phyloP scores from a whole-genome alignment of 2,113 vertebrate genomes.

The Turdus rufiventris region DNA sequence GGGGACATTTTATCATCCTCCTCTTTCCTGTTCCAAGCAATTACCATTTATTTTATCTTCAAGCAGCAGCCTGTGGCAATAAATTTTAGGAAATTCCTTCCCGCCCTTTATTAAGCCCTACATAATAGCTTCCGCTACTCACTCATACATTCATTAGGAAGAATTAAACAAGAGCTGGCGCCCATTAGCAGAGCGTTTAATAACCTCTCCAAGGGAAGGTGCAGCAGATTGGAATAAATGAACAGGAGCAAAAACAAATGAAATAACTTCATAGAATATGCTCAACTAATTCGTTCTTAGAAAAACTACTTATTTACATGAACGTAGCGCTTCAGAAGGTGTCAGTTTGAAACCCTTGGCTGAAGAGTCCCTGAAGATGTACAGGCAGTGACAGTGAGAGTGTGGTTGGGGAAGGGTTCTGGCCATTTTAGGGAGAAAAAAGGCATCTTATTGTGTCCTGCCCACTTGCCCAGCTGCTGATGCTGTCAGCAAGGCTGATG shows the following conservation, averaged over 20 bases:
- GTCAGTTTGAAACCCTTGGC: neutral
- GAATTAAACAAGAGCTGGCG: conserved; percentile 57
- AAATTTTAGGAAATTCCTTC: conserved; percentile 60
- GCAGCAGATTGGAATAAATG: conserved; percentile 58
- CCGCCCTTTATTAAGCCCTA: conserved; percentile 58
- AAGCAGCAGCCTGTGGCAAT: conserved; percentile 60
- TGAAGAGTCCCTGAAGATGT: neutral
- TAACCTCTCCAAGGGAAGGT: conserved; percentile 60
- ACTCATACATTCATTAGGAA: conserved; percentile 56
- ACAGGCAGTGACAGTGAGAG: neutral
- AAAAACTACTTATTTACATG: neutral
- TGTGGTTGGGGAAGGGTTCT: neutral
- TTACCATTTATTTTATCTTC: conserved; percentile 67
- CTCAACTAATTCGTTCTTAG: conserved; percentile 37
- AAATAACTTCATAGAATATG: conserved; percentile 36
- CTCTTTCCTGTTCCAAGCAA: conserved; percentile 45
- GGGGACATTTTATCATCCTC: conserved; percentile 47
- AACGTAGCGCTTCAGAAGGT: neutral
- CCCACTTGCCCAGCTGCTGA: neutral
- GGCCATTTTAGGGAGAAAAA: neutral
- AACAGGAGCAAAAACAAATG: conserved; percentile 50
- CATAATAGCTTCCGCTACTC: conserved; percentile 49
- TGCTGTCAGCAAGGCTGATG: neutral
- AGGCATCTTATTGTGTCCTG: neutral
- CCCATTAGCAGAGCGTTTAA: conserved; percentile 57